These are phyloP conservation scores for Florisuga fusca DNA, from an alignment of 2,797 vertebrate genomes.

Conservation along the genomic window DNA sequence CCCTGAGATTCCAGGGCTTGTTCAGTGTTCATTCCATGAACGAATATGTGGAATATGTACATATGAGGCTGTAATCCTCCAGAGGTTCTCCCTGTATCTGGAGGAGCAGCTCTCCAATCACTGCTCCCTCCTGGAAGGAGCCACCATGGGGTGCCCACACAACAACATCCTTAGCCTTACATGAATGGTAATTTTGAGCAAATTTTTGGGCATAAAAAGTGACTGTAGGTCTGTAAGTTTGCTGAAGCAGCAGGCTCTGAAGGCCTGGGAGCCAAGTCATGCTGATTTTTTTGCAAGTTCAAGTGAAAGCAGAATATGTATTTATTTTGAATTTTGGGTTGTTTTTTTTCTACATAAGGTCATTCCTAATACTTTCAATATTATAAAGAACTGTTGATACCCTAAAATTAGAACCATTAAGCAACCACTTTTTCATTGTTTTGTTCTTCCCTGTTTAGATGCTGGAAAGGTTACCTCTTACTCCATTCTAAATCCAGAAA, in stretches of 20 bases:
- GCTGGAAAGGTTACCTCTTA: background rate
- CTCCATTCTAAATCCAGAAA: background rate
- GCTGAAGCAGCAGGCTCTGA: background rate
- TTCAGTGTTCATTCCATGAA: background rate
- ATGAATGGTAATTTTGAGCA: background rate
- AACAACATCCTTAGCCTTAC: background rate
- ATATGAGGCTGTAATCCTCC: background rate
- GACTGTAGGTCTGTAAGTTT: too few species aligned
- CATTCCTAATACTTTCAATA: background rate
- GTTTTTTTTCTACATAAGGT: background rate
- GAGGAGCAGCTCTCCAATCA: background rate
- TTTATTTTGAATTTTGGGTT: background rate
- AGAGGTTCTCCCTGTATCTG: background rate
- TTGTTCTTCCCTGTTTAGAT: background rate
- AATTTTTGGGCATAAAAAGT: background rate
- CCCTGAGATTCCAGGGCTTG: background rate
- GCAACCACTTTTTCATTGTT: background rate
- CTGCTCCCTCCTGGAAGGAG: background rate
- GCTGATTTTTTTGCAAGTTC: background rate
- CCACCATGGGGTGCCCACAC: background rate
- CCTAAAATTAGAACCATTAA: background rate
- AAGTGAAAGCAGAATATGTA: background rate
- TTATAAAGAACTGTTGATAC: background rate
- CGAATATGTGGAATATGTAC: too few species aligned
- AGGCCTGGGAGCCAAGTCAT: background rate